A percentile compares a stretch with the other conserved stretches of the same genome.
Evolutionary conservation across 2,113 vertebrate genomes (phyloP).

Genomic region (Rhinolophus ferrumequinum): DNA sequence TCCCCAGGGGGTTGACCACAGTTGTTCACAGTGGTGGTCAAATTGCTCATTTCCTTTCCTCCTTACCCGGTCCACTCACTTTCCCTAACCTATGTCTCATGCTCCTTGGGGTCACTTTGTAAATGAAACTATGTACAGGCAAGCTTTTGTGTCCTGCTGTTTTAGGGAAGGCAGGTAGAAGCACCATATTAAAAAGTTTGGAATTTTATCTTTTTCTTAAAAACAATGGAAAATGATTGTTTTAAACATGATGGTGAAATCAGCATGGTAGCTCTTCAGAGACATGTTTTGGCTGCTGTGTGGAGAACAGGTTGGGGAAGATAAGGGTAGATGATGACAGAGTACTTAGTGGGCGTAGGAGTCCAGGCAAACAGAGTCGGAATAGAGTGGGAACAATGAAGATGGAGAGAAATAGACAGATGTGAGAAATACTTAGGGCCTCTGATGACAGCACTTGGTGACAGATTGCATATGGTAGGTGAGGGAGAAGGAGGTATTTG

Average conservation of each 20-base stretch:
- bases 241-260: not conserved
- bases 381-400: not conserved
- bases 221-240: not conserved
- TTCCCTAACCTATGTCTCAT: not conserved
- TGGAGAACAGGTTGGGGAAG: not conserved
- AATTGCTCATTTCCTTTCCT: not conserved
- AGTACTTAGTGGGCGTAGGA: not conserved
- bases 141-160: not conserved
- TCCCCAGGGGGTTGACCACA: not conserved
- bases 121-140: not conserved
- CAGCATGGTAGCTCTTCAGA: not conserved
- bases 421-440: not conserved
- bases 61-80: not conserved
- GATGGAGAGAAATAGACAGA: not conserved
- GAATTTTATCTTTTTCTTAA: constrained; percentile 12
- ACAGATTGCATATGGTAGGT: not conserved
- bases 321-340: not conserved
- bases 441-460: not conserved
- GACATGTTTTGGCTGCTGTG: not conserved
- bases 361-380: not conserved
- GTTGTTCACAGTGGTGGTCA: not conserved
- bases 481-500: not conserved
- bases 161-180: not conserved
- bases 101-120: not conserved
- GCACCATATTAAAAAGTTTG: not conserved